phyloP scores from a whole-genome alignment of 2,113 vertebrate species.

The Orthochromis malagaraziensis region DNA sequence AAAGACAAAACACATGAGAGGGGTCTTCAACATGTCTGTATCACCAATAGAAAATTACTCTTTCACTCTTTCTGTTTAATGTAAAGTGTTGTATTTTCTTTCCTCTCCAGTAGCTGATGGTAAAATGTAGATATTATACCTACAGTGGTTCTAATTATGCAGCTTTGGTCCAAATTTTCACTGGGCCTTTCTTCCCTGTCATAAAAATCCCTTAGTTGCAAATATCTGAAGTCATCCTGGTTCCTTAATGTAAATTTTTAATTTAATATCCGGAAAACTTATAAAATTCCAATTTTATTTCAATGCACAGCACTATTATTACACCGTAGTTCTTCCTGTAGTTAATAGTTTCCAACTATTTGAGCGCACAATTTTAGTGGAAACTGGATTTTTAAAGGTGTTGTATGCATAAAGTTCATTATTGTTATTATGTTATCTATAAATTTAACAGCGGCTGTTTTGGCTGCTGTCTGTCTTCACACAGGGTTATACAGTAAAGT shows the following conservation, averaged over 20 bases:
- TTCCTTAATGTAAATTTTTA: background rate
- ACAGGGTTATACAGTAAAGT: background rate
- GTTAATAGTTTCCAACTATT: background rate
- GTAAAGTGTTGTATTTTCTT: background rate
- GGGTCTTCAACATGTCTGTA: rapidly evolving
- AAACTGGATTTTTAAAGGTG: background rate
- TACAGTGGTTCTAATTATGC: background rate
- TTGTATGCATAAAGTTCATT: background rate
- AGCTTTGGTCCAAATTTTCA: background rate
- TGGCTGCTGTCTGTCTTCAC: background rate
- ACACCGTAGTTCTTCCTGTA: background rate
- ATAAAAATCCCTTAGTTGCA: background rate
- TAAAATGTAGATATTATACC: background rate
- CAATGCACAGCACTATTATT: background rate
- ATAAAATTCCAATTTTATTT: background rate
- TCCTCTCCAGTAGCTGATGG: background rate
- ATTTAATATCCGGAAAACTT: background rate
- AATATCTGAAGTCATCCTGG: background rate
- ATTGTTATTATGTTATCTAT: background rate
- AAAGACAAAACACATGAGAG: background rate
- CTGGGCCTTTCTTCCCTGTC: background rate
- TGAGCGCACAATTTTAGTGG: background rate
- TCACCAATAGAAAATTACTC: background rate
- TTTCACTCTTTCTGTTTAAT: background rate
- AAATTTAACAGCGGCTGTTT: background rate